phyloP scores from a whole-genome alignment of 2,797 vertebrate species.

The Babyrousa celebensis region DNA sequence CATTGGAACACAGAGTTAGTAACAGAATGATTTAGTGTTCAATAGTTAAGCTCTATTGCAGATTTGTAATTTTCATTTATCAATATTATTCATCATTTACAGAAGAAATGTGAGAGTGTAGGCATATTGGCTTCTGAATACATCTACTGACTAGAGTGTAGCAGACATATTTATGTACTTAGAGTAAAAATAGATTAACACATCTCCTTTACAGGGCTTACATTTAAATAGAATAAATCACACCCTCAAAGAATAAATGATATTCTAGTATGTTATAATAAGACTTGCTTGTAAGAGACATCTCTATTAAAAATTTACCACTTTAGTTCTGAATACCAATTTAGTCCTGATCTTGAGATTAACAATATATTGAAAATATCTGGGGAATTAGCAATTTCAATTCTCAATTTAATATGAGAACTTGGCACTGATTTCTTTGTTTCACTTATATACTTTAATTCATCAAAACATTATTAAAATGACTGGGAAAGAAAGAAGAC shows the following conservation, averaged over 20 bases:
- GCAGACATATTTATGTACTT: slow-evolving; percentile 87
- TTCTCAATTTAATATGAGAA: slow-evolving; percentile 77
- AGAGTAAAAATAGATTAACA: slow-evolving; percentile 89
- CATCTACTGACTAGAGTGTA: slow-evolving; percentile 84
- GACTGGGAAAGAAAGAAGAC: slow-evolving; percentile 52
- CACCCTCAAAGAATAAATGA: slow-evolving; percentile 86
- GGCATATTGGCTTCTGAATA: slow-evolving; percentile 84
- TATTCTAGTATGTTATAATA: slow-evolving; percentile 85
- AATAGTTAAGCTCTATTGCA: slow-evolving; percentile 73
- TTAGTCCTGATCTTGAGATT: slow-evolving; percentile 84
- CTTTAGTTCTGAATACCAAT: slow-evolving; percentile 81
- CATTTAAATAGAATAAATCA: slow-evolving; percentile 88
- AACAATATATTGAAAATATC: slow-evolving; percentile 83
- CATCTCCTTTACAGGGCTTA: slow-evolving; percentile 85
- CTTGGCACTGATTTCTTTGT: slow-evolving; percentile 70
- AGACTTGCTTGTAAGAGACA: slow-evolving; percentile 81
- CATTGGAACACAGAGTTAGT: slow-evolving; percentile 77
- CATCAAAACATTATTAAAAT: slow-evolving; percentile 77
- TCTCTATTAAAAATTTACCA: slow-evolving; percentile 86
- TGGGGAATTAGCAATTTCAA: slow-evolving; percentile 79
- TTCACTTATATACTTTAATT: slow-evolving; percentile 70
- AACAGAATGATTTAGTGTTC: slow-evolving; percentile 79
- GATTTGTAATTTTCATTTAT: slow-evolving; percentile 83
- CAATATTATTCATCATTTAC: slow-evolving; percentile 86
- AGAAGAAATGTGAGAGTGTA: slow-evolving; percentile 79